phyloP scores from a whole-genome alignment of 2,888 invertebrate species.

The Netelia inedita region DNA sequence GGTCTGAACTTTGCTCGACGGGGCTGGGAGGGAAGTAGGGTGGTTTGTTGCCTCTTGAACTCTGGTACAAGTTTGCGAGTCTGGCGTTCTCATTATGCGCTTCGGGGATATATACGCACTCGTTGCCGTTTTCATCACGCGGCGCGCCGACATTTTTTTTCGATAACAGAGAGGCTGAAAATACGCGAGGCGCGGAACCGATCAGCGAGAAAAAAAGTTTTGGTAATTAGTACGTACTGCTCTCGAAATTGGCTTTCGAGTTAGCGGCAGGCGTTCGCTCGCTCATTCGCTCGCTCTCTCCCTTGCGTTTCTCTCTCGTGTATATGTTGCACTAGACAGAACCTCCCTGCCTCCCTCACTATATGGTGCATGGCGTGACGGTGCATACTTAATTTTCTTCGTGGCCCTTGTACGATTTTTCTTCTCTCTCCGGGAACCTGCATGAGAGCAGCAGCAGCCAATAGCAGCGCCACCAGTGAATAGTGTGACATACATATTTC shows the following conservation, averaged over 20 bases:
- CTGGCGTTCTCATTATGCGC: background rate
- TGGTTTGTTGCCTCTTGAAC: conserved; percentile 42
- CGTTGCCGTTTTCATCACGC: conserved; percentile 11
- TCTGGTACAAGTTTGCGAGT: background rate
- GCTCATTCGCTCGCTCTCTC: conserved; percentile 30
- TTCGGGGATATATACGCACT: background rate
- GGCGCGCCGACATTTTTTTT: conserved; percentile 31
- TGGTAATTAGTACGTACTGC: conserved; percentile 50
- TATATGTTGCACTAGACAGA: conserved; percentile 36
- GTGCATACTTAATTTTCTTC: conserved; percentile 62
- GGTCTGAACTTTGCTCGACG: background rate
- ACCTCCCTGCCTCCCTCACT: background rate
- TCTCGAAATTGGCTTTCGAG: conserved; percentile 49
- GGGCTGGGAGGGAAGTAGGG: background rate
- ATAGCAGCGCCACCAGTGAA: background rate
- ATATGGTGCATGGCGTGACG: conserved; percentile 57
- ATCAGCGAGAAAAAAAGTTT: conserved; percentile 47
- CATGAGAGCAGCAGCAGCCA: conserved; percentile 33
- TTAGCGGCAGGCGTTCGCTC: conserved; percentile 10
- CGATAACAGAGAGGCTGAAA: conserved; percentile 19
- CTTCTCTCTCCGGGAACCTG: conserved; percentile 47
- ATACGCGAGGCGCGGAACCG: background rate
- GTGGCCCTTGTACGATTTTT: conserved; percentile 48
- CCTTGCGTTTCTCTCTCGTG: conserved; percentile 9
- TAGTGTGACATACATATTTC: conserved; percentile 43